Base-by-base conservation (phyloP, 2,797 vertebrate genomes). In the Mallotus villosus region DNA sequence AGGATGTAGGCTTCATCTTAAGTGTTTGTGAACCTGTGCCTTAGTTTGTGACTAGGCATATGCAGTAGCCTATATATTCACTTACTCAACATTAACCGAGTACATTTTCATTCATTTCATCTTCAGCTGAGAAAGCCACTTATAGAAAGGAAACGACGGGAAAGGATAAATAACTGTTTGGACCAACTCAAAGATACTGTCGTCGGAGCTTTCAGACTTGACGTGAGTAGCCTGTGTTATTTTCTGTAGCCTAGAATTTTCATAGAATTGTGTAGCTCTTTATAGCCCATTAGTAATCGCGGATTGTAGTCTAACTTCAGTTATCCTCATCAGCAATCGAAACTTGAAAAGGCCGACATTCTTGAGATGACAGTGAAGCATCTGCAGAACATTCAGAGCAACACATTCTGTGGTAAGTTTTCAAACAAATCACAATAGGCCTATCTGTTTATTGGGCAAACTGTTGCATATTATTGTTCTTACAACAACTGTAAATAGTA, bases 331-430 rank as follows among this genome's bases (percentile, higher is more conserved):
- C 87, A 97, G 96, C 96, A 96, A 87, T 96, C 96, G 70, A 97
- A 96, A 67, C 86, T 96, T 61, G 95, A 97, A 80, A 97, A 97
- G 73, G 95, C 95, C 0, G 95, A 97, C 76, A 97, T 97, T 73
- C 92, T 97, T 0, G 95, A 97, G 83, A 97, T 96, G 96, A 96
- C 95, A 0, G 95, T 96, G 75, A 96, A 95, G 80, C 95, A 96
- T 74, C 93, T 96, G 71, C 94, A 95, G 82, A 96, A 96, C 81
- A 95, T 96, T 83, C 94, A 95, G 84, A 92, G 80, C 79, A 92
- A 69, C 74, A 94, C 88, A 84, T 75, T 90, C 57, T 86, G 88
- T 77, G 94, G 95, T 96, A 83, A 94, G 94, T 87, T 21, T 12
- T 11, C 4, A 5, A 2, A n/a, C 21, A 46, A 27, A 7, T 68